Conservation (phyloP, 1,140 invertebrate species). For the Delia radicum region DNA sequence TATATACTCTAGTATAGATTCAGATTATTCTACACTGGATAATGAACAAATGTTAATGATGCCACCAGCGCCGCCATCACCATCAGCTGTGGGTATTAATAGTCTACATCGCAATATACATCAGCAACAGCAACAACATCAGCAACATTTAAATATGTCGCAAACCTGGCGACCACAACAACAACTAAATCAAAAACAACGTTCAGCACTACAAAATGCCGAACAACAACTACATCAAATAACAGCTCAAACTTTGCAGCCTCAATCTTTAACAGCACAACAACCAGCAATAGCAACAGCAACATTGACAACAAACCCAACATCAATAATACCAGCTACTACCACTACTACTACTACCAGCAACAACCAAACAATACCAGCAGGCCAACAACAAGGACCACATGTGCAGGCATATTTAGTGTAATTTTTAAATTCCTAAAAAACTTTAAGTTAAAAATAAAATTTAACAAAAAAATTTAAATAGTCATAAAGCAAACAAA, state of each 20-base stretch:
- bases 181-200: conserved; percentile 32
- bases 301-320: conserved; percentile 20
- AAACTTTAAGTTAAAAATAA: not conserved
- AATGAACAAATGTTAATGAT: conserved; percentile 54
- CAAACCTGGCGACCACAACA: conserved; percentile 40
- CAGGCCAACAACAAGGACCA: conserved; percentile 43
- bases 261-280: conserved; percentile 34
- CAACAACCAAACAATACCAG: conserved; percentile 28
- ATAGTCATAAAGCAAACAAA: not conserved
- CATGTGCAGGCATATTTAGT: conserved; percentile 44
- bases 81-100: conserved; percentile 24
- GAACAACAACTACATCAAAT: conserved; percentile 10
- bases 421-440: conserved; percentile 38
- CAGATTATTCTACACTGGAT: conserved; percentile 65
- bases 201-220: not conserved
- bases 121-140: conserved; percentile 34
- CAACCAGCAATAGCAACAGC: conserved; percentile 3
- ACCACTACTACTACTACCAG: too few relatives aligned
- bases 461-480: not conserved
- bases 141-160: conserved; percentile 27
- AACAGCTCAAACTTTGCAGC: conserved; percentile 23
- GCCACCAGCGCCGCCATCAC: conserved; percentile 34
- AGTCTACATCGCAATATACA: conserved; percentile 26
- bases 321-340: conserved; percentile 25
- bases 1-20: conserved; percentile 83